phyloP scores from a whole-genome alignment of 2,888 invertebrate species.

The Stratiomys singularior region DNA sequence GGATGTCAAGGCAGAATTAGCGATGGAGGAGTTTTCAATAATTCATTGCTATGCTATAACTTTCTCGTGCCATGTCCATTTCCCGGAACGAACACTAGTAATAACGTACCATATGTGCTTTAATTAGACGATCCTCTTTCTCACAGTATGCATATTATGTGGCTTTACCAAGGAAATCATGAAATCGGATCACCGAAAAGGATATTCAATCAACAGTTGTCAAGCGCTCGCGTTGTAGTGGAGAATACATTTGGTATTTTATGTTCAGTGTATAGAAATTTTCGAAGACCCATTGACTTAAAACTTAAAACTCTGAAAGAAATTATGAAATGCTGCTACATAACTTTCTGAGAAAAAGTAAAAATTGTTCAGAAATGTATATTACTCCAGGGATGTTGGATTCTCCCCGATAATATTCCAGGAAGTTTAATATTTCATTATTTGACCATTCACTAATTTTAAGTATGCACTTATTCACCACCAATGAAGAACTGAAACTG shows the following conservation, averaged over 20 bases:
- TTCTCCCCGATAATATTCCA: no score
- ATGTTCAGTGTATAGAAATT: background rate
- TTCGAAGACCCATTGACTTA: background rate
- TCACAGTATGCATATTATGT: background rate
- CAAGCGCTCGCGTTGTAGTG: background rate
- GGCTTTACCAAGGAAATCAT: background rate
- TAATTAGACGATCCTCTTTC: constrained; percentile 15
- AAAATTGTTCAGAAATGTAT: background rate
- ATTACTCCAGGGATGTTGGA: background rate
- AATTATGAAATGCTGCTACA: background rate
- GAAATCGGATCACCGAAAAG: background rate
- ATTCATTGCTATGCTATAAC: background rate
- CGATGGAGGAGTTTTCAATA: constrained; percentile 15
- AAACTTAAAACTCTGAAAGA: background rate
- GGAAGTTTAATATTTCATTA: no score
- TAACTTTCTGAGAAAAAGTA: constrained; percentile 5
- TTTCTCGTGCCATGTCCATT: background rate
- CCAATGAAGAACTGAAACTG: no score
- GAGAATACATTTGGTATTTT: constrained; percentile 5
- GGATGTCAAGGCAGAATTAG: constrained; percentile 11
- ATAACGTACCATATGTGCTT: constrained; percentile 40
- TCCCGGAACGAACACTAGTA: background rate
- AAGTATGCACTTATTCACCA: no score
- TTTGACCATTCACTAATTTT: no score
- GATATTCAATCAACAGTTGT: background rate